Percentiles rank a stretch among this genome's conserved stretches.
These are phyloP conservation scores for Chromobotia macracanthus DNA, from an alignment of 2,797 vertebrate species.

Conservation along the genomic window DNA sequence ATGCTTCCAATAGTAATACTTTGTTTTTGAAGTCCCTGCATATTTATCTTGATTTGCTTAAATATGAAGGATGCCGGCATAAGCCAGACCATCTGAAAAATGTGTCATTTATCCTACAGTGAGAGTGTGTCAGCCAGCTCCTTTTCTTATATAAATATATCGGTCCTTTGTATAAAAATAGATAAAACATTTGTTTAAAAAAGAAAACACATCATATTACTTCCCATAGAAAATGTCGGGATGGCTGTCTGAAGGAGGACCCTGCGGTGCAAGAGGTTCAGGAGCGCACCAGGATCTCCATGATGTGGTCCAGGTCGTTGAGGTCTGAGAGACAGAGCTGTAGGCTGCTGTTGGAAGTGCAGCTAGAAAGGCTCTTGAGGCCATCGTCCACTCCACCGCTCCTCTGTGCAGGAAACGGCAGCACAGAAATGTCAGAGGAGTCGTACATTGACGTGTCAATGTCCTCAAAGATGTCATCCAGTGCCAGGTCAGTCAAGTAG, in stretches of 20 bases:
- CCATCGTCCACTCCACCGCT: constrained; percentile 54
- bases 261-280: constrained; percentile 60
- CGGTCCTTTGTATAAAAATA: constrained; percentile 66
- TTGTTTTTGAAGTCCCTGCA: constrained; percentile 47
- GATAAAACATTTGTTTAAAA: constrained; percentile 47
- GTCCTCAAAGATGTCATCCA: constrained; percentile 85
- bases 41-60: constrained; percentile 41
- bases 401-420: constrained; percentile 62
- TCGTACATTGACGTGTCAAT: constrained; percentile 86
- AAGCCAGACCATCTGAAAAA: constrained; percentile 21
- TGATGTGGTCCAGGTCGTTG: constrained; percentile 82
- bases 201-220: constrained; percentile 26
- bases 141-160: constrained; percentile 61
- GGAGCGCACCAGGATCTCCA: constrained; percentile 81
- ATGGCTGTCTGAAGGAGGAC: constrained; percentile 37
- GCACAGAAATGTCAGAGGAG: constrained; percentile 75
- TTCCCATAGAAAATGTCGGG: constrained; percentile 29
- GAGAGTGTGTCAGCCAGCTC: constrained; percentile 51
- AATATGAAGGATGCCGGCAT: constrained; percentile 39
- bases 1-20: too few species aligned
- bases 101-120: constrained; percentile 60
- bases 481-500: constrained; percentile 81
- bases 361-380: constrained; percentile 73
- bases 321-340: constrained; percentile 79
- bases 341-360: constrained; percentile 73